Evolutionary conservation across 2,797 vertebrate species (phyloP).

Genomic region (Acipenser transmontanus): DNA sequence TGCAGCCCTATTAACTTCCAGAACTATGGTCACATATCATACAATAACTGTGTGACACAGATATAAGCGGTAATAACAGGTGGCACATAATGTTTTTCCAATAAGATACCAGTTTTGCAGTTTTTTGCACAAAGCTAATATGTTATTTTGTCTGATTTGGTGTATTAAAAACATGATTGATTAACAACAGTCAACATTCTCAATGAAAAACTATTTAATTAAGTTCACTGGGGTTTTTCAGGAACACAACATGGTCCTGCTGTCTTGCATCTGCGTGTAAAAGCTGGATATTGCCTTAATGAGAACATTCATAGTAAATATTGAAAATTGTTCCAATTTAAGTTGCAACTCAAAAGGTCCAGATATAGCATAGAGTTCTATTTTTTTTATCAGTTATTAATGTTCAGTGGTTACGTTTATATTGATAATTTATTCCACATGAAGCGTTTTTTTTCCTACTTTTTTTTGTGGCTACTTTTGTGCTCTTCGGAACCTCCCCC

Average conservation of each 20-base stretch:
- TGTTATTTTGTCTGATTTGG: too few species aligned
- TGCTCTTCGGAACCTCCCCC: conserved; percentile 10
- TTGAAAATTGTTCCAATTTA: not conserved
- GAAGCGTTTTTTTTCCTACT: not conserved
- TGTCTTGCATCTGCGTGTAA: not conserved
- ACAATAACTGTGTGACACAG: too few species aligned
- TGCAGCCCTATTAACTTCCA: too few species aligned
- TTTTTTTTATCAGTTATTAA: not conserved
- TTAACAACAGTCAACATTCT: not conserved
- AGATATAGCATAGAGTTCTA: not conserved
- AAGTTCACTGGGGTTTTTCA: conserved; percentile 3
- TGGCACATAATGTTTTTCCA: too few species aligned
- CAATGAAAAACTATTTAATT: conserved; percentile 1
- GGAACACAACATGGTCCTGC: not conserved
- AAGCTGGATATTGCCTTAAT: not conserved
- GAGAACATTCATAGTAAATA: not conserved
- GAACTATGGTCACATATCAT: too few species aligned
- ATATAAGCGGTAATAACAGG: too few species aligned
- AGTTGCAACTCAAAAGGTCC: not conserved
- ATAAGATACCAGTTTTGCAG: too few species aligned
- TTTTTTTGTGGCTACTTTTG: not conserved
- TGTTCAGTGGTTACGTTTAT: not conserved
- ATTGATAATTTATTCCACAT: not conserved
- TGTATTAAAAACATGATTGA: too few species aligned
- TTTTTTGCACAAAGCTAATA: too few species aligned